Conservation (phyloP, 2,888 invertebrate species). For the Phania funesta region DNA sequence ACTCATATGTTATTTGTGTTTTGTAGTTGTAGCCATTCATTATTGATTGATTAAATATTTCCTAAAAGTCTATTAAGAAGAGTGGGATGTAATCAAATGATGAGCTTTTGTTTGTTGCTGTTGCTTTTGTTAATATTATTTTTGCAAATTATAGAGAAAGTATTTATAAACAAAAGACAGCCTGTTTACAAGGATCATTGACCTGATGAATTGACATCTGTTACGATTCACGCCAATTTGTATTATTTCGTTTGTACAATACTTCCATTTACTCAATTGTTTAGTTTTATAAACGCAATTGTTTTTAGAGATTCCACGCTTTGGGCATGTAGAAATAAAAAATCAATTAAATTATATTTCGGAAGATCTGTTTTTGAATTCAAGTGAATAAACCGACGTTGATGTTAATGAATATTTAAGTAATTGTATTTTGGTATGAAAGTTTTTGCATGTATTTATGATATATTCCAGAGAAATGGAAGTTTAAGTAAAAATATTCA, state of each 20-base stretch:
- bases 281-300: neutral
- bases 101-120: slow-evolving; percentile 7
- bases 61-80: neutral
- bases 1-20: neutral
- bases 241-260: slow-evolving; percentile 28
- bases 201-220: slow-evolving; percentile 67
- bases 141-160: slow-evolving; percentile 31
- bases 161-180: neutral
- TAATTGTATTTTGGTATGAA: slow-evolving; percentile 20
- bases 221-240: slow-evolving; percentile 66
- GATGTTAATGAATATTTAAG: slow-evolving; percentile 42
- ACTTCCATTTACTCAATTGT: slow-evolving; percentile 12
- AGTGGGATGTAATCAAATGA: slow-evolving; percentile 28
- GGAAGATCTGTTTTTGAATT: slow-evolving; percentile 31
- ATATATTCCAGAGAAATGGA: slow-evolving; percentile 34
- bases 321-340: neutral
- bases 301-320: neutral
- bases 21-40: slow-evolving; percentile 14
- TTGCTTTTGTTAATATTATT: neutral
- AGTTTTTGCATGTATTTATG: neutral
- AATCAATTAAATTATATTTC: slow-evolving; percentile 9
- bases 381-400: slow-evolving; percentile 51
- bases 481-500: neutral
- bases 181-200: slow-evolving; percentile 67
- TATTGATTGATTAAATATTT: slow-evolving; percentile 45